Evolutionary conservation across 2,797 vertebrate species (phyloP).

Genomic region (Helostoma temminkii): DNA sequence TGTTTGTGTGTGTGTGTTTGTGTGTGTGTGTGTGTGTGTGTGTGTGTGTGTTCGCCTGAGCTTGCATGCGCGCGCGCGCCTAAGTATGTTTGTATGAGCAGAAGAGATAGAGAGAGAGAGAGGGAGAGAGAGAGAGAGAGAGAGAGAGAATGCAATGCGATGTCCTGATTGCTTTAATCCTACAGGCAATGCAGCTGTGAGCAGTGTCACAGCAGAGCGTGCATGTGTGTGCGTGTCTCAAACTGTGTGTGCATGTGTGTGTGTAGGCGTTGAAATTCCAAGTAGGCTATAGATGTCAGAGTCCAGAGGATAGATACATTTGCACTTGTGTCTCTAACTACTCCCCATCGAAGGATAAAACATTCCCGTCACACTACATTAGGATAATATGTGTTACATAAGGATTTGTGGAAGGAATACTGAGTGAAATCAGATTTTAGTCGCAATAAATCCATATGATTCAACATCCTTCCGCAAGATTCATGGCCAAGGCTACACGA

Average conservation of each 20-base stretch:
- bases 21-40: conserved; percentile 7
- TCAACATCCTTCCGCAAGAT: conserved; percentile 66
- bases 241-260: conserved; percentile 72
- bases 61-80: conserved; percentile 37
- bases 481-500: conserved; percentile 53
- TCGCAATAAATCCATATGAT: conserved; percentile 64
- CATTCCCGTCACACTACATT: conserved; percentile 29
- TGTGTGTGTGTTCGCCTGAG: conserved; percentile 10
- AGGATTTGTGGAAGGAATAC: conserved; percentile 60
- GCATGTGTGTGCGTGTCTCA: conserved; percentile 41
- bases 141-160: conserved; percentile 80
- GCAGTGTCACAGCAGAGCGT: conserved; percentile 82
- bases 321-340: conserved; percentile 57
- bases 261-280: conserved; percentile 91
- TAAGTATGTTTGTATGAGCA: conserved; percentile 44
- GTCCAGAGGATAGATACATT: conserved; percentile 53
- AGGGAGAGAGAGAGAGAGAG: conserved; percentile 40
- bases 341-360: conserved; percentile 22
- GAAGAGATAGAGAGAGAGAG: conserved; percentile 5
- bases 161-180: conserved; percentile 92
- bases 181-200: conserved; percentile 98
- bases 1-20: conserved; percentile 32
- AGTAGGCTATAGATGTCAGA: conserved; percentile 75
- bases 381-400: conserved; percentile 65
- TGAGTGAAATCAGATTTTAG: conserved; percentile 62